Evolutionary conservation across 2,888 invertebrate genomes (phyloP).

Genomic region (Leptinotarsa rubiginosa): DNA sequence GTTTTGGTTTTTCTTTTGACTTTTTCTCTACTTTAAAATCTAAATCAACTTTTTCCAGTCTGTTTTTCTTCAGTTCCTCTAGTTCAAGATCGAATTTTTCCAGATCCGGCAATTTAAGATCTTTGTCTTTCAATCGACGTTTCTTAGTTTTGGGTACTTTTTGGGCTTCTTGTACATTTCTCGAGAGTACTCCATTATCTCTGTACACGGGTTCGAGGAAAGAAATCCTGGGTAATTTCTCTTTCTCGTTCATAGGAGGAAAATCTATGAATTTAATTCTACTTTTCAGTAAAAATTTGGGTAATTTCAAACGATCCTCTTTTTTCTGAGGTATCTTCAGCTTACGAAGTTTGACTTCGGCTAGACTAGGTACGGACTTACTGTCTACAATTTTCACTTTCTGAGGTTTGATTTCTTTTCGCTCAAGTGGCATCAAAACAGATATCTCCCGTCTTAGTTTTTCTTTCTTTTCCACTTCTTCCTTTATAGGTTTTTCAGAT

Average conservation of each 20-base stretch:
- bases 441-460: conserved; percentile 55
- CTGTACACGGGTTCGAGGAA: conserved; percentile 60
- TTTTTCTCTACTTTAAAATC: conserved; percentile 53
- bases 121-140: conserved; percentile 62
- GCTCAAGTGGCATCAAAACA: conserved; percentile 58
- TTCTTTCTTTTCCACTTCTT: conserved; percentile 63
- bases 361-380: conserved; percentile 66
- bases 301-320: conserved; percentile 66
- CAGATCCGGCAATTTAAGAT: conserved; percentile 63
- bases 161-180: conserved; percentile 68
- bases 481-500: conserved; percentile 59
- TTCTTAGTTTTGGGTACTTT: conserved; percentile 60
- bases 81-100: conserved; percentile 66
- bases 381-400: conserved; percentile 73
- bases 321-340: conserved; percentile 58
- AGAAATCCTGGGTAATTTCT: conserved; percentile 60
- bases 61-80: conserved; percentile 64
- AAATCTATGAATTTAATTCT: conserved; percentile 72
- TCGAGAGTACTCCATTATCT: conserved; percentile 66
- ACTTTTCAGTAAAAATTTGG: conserved; percentile 78
- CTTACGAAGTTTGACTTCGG: conserved; percentile 74
- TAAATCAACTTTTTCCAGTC: conserved; percentile 62
- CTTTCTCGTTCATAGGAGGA: conserved; percentile 60
- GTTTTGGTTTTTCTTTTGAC: conserved; percentile 49
- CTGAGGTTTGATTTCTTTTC: conserved; percentile 73